These are phyloP conservation scores for Micromys minutus DNA, from an alignment of 2,113 vertebrate species.

Conservation along the genomic window DNA sequence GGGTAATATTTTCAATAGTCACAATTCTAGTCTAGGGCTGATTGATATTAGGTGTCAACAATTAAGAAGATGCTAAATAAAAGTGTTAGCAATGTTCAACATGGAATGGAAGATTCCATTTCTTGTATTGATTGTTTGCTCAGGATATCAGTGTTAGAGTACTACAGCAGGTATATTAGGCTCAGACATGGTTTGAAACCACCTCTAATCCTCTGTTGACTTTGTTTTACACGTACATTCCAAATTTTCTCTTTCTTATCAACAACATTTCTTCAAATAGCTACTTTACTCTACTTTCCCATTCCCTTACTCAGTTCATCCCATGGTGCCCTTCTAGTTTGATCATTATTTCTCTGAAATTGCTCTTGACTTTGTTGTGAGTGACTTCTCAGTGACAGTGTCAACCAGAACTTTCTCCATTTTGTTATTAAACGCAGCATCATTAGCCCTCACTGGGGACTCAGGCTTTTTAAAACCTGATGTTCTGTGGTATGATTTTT, in stretches of 20 bases:
- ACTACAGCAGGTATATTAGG: background rate
- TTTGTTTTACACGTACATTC: background rate
- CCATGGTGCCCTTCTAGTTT: background rate
- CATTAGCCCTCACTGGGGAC: background rate
- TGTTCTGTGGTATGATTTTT: background rate
- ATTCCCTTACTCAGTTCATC: accelerated
- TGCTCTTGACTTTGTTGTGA: background rate
- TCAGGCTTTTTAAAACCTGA: background rate
- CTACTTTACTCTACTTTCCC: background rate
- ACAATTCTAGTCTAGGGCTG: background rate
- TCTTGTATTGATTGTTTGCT: background rate
- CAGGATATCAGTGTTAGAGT: background rate
- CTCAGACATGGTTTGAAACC: background rate
- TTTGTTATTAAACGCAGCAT: background rate
- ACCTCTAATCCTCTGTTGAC: background rate
- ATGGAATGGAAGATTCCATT: background rate
- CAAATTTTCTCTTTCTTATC: background rate
- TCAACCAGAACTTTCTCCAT: background rate
- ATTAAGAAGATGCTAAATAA: background rate
- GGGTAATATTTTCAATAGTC: background rate
- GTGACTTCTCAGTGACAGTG: background rate
- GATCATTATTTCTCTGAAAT: background rate
- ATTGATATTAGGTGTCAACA: background rate
- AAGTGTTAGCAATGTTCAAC: background rate
- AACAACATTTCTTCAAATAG: background rate